These are phyloP conservation scores for Anarrhichthys ocellatus DNA, from an alignment of 2,113 vertebrate genomes.

Conservation along the genomic window DNA sequence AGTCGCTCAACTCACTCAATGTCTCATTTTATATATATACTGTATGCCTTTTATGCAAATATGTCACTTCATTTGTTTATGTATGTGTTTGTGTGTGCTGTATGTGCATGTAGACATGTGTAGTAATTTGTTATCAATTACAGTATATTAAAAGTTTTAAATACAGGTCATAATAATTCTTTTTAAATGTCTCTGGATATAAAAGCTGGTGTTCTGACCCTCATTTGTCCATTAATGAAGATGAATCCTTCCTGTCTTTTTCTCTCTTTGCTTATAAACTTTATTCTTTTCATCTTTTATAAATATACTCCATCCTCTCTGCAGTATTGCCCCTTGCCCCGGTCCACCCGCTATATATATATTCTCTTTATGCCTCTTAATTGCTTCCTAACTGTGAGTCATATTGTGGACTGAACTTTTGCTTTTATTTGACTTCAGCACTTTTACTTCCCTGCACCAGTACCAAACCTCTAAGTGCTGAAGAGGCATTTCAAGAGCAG, in stretches of 20 bases:
- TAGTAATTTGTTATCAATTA: slow-evolving; percentile 67
- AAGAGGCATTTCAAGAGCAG: slow-evolving; percentile 70
- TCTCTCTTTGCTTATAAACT: slow-evolving; percentile 38
- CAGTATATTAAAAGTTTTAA: slow-evolving; percentile 77
- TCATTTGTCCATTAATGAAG: slow-evolving; percentile 80
- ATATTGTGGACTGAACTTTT: slow-evolving; percentile 65
- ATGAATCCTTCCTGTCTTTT: slow-evolving; percentile 53
- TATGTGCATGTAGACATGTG: slow-evolving; percentile 64
- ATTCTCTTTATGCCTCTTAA: slow-evolving; percentile 72
- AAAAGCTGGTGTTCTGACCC: slow-evolving; percentile 86
- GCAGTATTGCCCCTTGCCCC: slow-evolving; percentile 49
- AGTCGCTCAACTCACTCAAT: slow-evolving; percentile 65
- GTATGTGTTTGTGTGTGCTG: slow-evolving; percentile 48
- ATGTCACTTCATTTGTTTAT: slow-evolving; percentile 42
- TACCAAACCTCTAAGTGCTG: slow-evolving; percentile 67
- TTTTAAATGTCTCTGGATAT: slow-evolving; percentile 76
- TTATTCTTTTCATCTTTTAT: slow-evolving; percentile 47
- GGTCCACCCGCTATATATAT: slow-evolving; percentile 27
- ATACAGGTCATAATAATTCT: slow-evolving; percentile 76
- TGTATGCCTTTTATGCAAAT: slow-evolving; percentile 62
- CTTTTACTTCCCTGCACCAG: slow-evolving; percentile 64
- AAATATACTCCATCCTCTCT: slow-evolving; percentile 60
- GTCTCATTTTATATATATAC: slow-evolving; percentile 36
- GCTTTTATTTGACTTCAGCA: slow-evolving; percentile 75
- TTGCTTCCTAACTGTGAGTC: slow-evolving; percentile 67